These are phyloP conservation scores for Lasioglossum vierecki DNA, from an alignment of 2,888 invertebrate species.

Conservation along the genomic window DNA sequence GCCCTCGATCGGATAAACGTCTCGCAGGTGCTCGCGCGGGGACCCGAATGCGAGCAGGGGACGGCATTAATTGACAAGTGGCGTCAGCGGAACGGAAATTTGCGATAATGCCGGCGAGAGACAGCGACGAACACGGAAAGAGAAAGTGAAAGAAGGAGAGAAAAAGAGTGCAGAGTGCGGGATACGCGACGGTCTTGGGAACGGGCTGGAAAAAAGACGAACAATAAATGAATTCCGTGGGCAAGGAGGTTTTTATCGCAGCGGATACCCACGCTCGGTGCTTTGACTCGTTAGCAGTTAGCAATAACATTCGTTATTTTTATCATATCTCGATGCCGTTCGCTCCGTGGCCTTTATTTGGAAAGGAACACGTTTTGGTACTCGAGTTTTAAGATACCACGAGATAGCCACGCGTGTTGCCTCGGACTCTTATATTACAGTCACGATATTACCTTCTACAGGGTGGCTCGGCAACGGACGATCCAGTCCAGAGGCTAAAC, in stretches of 20 bases:
- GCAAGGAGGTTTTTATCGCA: constrained; percentile 74
- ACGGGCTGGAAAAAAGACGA: constrained; percentile 44
- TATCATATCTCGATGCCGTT: constrained; percentile 78
- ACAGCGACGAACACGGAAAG: neutral
- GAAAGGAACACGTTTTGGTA: constrained; percentile 82
- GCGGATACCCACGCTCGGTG: constrained; percentile 76
- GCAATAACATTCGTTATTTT: constrained; percentile 83
- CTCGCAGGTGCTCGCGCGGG: constrained; percentile 46
- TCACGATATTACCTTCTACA: constrained; percentile 70
- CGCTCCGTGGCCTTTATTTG: constrained; percentile 79
- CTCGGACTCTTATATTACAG: constrained; percentile 72
- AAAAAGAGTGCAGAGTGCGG: neutral
- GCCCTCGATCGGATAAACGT: constrained; percentile 44
- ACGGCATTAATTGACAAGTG: constrained; percentile 78
- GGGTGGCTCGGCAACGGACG: constrained; percentile 56
- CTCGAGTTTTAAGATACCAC: constrained; percentile 80
- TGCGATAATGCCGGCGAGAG: constrained; percentile 71
- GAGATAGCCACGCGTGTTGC: constrained; percentile 75
- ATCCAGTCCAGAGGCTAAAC: constrained; percentile 42
- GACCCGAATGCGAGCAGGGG: constrained; percentile 33
- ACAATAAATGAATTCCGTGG: constrained; percentile 72
- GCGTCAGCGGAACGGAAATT: constrained; percentile 76
- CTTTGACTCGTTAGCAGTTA: constrained; percentile 82
- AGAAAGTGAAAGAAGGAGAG: neutral
- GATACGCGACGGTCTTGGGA: constrained; percentile 19